These are phyloP conservation scores for Myiopsitta monachus DNA, from an alignment of 2,113 vertebrate species.

Conservation along the genomic window DNA sequence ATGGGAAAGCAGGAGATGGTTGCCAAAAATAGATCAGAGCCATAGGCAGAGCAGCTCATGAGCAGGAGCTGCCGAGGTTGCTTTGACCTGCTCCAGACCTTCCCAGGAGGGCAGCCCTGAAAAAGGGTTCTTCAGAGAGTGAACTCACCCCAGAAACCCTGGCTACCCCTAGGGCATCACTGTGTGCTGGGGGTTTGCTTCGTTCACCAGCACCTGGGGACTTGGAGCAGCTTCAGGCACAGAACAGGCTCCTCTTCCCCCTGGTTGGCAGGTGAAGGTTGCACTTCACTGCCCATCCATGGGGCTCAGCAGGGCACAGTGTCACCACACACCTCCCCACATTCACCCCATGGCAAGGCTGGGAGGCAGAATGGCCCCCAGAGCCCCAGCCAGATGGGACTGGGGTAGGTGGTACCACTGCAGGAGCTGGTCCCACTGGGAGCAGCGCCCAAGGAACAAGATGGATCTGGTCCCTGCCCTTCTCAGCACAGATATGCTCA, in stretches of 20 bases:
- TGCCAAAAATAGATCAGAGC: constrained; percentile 37
- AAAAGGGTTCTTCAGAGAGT: background rate
- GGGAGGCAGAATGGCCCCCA: rapidly evolving
- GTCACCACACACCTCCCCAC: background rate
- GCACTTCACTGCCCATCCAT: background rate
- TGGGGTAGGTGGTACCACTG: background rate
- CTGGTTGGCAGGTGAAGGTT: background rate
- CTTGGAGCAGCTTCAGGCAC: rapidly evolving
- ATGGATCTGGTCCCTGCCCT: background rate
- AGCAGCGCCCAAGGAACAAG: background rate
- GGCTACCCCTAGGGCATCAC: rapidly evolving
- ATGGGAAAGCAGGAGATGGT: background rate
- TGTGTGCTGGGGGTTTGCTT: rapidly evolving
- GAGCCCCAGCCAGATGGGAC: background rate
- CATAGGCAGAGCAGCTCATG: background rate
- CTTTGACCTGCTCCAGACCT: rapidly evolving
- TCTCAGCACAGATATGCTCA: constrained; percentile 19
- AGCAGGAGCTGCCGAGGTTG: background rate
- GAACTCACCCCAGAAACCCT: background rate
- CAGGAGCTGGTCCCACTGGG: background rate
- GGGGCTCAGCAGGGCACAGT: background rate
- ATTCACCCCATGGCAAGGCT: rapidly evolving
- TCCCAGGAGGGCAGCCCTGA: background rate
- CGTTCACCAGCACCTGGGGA: background rate
- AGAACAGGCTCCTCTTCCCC: background rate